A percentile compares a stretch with the other conserved stretches of the same genome.
These are phyloP conservation scores for Zaprionus ornatus DNA, from an alignment of 1,140 invertebrate genomes.

Conservation along the genomic window DNA sequence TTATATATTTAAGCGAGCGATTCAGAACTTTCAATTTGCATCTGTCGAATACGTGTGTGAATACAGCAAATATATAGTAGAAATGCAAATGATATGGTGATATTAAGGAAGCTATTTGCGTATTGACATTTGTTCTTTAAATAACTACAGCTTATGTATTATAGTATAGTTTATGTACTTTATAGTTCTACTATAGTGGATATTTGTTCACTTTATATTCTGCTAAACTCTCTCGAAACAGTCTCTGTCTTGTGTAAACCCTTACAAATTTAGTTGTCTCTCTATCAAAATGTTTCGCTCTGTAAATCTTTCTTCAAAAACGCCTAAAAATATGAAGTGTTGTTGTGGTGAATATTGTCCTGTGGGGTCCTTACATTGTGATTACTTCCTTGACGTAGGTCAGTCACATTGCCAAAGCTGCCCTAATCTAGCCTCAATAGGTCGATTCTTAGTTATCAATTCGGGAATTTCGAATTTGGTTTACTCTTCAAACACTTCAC, in stretches of 20 bases:
- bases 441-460: constrained; percentile 50
- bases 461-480: constrained; percentile 5
- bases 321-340: constrained; percentile 33
- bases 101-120: constrained; percentile 25
- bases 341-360: constrained; percentile 38
- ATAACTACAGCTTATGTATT: neutral
- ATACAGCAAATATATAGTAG: neutral
- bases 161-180: neutral
- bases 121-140: constrained; percentile 30
- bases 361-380: constrained; percentile 9
- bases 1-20: constrained; percentile 80
- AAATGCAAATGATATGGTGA: constrained; percentile 58
- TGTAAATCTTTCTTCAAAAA: constrained; percentile 20
- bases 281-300: constrained; percentile 16
- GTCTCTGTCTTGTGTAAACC: constrained; percentile 1
- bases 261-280: neutral
- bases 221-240: constrained; percentile 2
- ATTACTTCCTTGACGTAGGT: constrained; percentile 40
- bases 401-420: constrained; percentile 35
- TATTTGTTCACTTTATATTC: constrained; percentile 5
- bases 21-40: constrained; percentile 45
- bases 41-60: constrained; percentile 11
- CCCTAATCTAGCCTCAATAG: constrained; percentile 35
- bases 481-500: constrained; percentile 7
- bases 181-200: neutral